A percentile compares a stretch with the other conserved stretches of the same genome.
Evolutionary conservation across 2,113 vertebrate species (phyloP).

Genomic region (Oceanites oceanicus): DNA sequence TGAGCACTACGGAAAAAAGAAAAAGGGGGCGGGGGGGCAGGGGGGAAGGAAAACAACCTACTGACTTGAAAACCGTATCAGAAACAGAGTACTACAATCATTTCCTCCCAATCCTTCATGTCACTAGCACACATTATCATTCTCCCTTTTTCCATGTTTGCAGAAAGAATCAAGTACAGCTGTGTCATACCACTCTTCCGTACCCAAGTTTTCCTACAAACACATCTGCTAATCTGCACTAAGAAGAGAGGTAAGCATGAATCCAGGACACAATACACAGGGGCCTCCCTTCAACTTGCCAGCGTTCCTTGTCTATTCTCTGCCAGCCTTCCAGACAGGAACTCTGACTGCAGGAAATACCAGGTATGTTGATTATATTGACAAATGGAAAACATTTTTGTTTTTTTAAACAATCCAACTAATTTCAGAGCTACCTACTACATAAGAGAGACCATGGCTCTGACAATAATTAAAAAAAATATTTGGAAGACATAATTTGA

Average conservation of each 20-base stretch:
- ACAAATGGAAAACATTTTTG: not conserved
- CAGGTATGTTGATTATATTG: not conserved
- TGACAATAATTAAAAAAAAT: not conserved
- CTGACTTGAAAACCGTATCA: not conserved
- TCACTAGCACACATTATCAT: not conserved
- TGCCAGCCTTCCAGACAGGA: not conserved
- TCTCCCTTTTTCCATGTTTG: not conserved
- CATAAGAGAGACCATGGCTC: not conserved
- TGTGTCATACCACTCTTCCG: not conserved
- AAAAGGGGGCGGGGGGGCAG: fast-evolving
- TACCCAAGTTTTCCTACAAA: not conserved
- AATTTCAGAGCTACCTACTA: not conserved
- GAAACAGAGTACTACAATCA: not conserved
- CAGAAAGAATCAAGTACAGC: not conserved
- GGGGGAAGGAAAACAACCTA: not conserved
- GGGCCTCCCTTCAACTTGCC: not conserved
- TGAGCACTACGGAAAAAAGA: not conserved
- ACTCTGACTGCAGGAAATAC: not conserved
- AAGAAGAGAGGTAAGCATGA: not conserved
- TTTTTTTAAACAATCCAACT: not conserved
- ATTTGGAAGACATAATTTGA: not conserved
- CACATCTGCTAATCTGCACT: fast-evolving
- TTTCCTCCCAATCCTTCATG: not conserved
- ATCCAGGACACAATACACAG: not conserved
- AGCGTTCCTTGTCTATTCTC: fast-evolving